Base-by-base conservation (phyloP, 2,888 invertebrate species). In the Oeneis ivallda region DNA sequence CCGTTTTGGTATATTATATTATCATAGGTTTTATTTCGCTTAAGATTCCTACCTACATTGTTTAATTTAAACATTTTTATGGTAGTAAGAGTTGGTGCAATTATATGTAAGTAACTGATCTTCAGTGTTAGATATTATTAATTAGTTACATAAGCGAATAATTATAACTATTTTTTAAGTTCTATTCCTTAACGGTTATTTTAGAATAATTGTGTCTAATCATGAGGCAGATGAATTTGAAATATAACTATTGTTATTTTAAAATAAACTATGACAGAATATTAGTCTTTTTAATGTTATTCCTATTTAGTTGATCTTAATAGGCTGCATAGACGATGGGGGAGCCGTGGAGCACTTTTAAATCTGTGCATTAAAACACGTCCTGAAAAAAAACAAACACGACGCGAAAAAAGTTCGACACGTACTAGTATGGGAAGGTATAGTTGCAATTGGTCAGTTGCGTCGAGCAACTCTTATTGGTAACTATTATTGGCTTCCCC, bases 41-140 rank as follows among this genome's bases (percentile, higher is more conserved):
- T 56, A 41, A 37, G 45, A n/a, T 58, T 45, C 3, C 8, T 37
- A 58, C 3, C 8, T 37, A 37, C 37, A 37, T 37, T 58, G 75
- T 71, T 75, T 80, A 85, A 75, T 71, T 75, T 80, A 85, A 84
- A 87, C 84, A 87, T 87, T 87, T 81, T 74, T 19, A 72, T 80
- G 80, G 84, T 83, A 82, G 84, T 83, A 82, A 69, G 76, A 80
- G 75, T 83, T 81, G 89, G 89, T 89, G 90, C 89, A 89, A 89
- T 90, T 88, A 84, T 78, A 71, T 80, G 69, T 83, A 80, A 78
- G 76, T 76, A 61, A 77, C 77, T 83, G 82, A 79, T 75, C 76
- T 76, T 82, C 77, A 79, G 80, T 79, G 78, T 76, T 79, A 75
- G 71, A 67, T 72, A 50, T 34, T 65, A 50, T 50, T 49, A n/a